phyloP scores from a whole-genome alignment of 2,113 vertebrate genomes.

The Pygoscelis adeliae region DNA sequence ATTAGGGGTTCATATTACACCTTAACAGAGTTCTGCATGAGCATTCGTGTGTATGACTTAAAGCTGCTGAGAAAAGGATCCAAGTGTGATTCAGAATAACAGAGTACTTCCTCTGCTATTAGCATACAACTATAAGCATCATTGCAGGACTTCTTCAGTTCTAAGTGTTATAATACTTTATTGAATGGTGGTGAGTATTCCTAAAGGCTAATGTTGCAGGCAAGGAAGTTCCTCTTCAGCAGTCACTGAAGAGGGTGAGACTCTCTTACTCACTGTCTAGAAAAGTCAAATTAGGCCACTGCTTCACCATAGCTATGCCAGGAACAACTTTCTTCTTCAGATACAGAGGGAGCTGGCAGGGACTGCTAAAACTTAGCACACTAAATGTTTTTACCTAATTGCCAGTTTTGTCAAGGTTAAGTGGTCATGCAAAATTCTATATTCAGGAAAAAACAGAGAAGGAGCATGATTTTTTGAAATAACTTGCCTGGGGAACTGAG shows the following conservation, averaged over 20 bases:
- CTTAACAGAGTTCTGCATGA: neutral
- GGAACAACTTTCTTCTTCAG: neutral
- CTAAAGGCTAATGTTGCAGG: neutral
- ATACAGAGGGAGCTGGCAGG: neutral
- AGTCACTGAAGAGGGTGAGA: neutral
- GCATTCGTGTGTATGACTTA: neutral
- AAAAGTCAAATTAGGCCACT: neutral
- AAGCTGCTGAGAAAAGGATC: neutral
- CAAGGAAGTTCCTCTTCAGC: neutral
- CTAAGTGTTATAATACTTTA: neutral
- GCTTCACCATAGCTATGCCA: neutral
- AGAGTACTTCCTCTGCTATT: neutral
- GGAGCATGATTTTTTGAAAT: neutral
- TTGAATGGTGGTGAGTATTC: neutral
- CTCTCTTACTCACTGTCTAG: neutral
- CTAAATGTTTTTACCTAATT: neutral
- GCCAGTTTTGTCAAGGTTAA: neutral
- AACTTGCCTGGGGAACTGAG: neutral
- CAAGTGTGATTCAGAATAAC: neutral
- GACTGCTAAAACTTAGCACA: neutral
- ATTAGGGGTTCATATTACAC: neutral
- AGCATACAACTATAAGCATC: neutral
- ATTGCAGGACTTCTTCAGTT: neutral
- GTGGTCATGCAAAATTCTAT: neutral
- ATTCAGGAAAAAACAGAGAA: neutral